Evolutionary conservation across 2,113 vertebrate species (phyloP).

Genomic region (Patagioenas fasciata): DNA sequence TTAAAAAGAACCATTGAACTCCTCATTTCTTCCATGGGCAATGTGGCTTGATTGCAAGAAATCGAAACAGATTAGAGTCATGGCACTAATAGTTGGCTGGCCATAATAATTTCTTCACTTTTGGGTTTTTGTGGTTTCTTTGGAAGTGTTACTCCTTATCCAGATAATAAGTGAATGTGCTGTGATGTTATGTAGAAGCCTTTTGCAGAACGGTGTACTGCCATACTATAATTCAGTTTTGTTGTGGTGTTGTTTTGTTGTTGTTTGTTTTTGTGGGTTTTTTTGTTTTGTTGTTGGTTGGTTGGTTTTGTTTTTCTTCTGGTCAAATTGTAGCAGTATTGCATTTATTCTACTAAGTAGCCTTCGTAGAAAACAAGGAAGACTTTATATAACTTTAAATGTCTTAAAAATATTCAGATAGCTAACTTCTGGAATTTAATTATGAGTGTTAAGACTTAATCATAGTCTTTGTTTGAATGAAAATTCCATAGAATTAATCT

Average conservation of each 20-base stretch:
- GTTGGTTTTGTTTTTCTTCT: background rate
- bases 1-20: background rate
- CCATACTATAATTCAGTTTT: background rate
- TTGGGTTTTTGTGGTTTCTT: background rate
- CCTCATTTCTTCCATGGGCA: rapidly evolving
- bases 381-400: background rate
- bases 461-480: background rate
- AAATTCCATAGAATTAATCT: background rate
- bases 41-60: background rate
- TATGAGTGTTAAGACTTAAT: background rate
- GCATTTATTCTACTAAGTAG: background rate
- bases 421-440: background rate
- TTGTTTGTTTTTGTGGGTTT: too few species aligned
- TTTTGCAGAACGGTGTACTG: background rate
- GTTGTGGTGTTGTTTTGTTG: background rate
- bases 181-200: background rate
- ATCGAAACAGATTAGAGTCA: background rate
- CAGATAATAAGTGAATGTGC: background rate
- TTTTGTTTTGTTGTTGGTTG: too few species aligned
- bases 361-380: background rate
- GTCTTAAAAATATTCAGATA: background rate
- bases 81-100: background rate
- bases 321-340: background rate
- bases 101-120: background rate
- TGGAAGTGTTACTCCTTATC: background rate